Evolutionary conservation across 2,888 invertebrate species (phyloP).

Genomic region (Lepas anatifera): DNA sequence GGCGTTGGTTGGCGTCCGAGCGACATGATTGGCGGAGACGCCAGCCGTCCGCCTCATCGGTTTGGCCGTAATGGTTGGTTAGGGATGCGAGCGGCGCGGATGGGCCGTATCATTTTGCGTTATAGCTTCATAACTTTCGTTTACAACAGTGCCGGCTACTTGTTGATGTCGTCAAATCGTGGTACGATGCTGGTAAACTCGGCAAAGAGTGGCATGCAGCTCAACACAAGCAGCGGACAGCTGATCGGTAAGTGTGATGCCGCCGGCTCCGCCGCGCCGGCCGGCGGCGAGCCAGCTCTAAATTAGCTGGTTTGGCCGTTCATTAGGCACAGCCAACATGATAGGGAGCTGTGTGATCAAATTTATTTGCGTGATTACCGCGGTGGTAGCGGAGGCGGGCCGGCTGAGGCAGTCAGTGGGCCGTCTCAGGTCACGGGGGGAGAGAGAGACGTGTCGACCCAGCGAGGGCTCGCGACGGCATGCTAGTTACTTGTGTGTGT

Average conservation of each 20-base stretch:
- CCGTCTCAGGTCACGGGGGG: too few species aligned
- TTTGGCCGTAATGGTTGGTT: constrained; percentile 8
- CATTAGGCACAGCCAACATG: background rate
- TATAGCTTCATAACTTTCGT: constrained; percentile 13
- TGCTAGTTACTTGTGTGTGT: too few species aligned
- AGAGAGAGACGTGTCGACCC: too few species aligned
- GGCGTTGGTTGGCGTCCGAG: background rate
- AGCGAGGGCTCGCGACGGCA: too few species aligned
- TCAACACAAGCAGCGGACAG: background rate
- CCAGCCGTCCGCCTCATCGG: background rate
- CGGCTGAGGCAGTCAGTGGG: background rate
- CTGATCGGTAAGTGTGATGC: background rate
- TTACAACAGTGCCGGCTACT: constrained; percentile 1
- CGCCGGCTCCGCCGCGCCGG: background rate
- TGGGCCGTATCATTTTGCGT: constrained; percentile 12
- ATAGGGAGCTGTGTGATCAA: constrained; percentile 9
- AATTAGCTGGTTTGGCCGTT: background rate
- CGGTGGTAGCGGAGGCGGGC: background rate
- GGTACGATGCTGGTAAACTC: constrained; percentile 4
- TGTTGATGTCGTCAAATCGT: constrained; percentile 9
- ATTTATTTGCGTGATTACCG: constrained; percentile 7
- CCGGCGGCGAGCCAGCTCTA: background rate
- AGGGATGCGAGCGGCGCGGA: background rate
- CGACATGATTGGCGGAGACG: background rate
- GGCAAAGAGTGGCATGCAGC: constrained; percentile 10